A percentile compares a stretch with the other conserved stretches of the same genome.
Evolutionary conservation across 2,888 invertebrate genomes (phyloP).

Genomic region (Trissonchulus latispiculum): DNA sequence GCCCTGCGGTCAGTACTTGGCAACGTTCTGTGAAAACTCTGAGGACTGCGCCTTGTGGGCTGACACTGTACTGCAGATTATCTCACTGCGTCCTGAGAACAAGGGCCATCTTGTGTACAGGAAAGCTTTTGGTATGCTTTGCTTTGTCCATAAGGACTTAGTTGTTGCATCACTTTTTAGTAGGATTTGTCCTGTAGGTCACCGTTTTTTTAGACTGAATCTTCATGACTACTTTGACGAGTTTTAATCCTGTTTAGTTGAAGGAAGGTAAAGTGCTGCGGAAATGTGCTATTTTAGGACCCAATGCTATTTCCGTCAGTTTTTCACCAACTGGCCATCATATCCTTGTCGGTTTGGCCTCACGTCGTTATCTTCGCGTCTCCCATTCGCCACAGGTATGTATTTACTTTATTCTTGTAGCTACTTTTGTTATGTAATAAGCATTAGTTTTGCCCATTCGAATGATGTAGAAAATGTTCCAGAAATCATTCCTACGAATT

Average conservation of each 20-base stretch:
- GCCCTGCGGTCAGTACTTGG: conserved; percentile 64
- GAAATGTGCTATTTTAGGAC: conserved; percentile 51
- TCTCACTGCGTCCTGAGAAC: conserved; percentile 63
- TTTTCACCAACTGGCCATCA: conserved; percentile 69
- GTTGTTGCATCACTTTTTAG: too few relatives aligned
- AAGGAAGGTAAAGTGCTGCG: too few relatives aligned
- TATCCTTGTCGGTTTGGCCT: conserved; percentile 67
- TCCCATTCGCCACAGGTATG: conserved; percentile 23
- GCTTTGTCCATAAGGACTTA: too few relatives aligned
- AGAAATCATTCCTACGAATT: too few relatives aligned
- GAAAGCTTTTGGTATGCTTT: conserved; percentile 45
- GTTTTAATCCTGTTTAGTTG: too few relatives aligned
- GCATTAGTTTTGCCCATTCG: too few relatives aligned
- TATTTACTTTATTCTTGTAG: not conserved
- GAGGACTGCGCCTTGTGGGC: conserved; percentile 56
- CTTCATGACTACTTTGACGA: too few relatives aligned
- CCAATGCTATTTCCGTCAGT: conserved; percentile 70
- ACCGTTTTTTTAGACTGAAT: too few relatives aligned
- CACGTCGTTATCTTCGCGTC: conserved; percentile 48
- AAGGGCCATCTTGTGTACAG: conserved; percentile 59
- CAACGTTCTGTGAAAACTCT: conserved; percentile 55
- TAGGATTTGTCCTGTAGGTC: too few relatives aligned
- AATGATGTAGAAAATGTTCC: too few relatives aligned
- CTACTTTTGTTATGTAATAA: too few relatives aligned
- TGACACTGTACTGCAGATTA: conserved; percentile 65